Percentiles rank a stretch among this genome's conserved stretches.
Evolutionary conservation across 2,113 vertebrate genomes (phyloP).

Genomic region (Columba livia): DNA sequence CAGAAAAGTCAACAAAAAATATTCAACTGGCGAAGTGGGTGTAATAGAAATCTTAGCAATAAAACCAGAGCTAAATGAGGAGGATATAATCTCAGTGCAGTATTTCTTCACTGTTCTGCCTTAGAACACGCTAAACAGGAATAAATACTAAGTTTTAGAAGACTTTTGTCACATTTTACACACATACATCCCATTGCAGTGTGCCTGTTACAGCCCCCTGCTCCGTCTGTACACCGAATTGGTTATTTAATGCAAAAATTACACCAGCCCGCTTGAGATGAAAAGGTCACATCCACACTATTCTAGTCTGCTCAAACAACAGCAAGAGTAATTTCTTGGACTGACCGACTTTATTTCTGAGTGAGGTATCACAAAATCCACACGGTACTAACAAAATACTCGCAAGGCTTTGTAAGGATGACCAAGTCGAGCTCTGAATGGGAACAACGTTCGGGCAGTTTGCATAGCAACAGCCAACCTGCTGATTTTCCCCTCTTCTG

Average conservation of each 20-base stretch:
- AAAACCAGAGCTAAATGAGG: neutral
- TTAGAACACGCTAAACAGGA: neutral
- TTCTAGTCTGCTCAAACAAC: neutral
- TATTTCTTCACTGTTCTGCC: neutral
- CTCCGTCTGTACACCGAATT: no score
- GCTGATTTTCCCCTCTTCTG: neutral
- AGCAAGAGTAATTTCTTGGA: neutral
- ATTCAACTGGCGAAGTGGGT: neutral
- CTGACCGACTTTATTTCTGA: neutral
- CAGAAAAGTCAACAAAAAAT: neutral
- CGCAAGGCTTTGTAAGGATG: neutral
- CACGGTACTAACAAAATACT: neutral
- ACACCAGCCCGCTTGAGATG: neutral
- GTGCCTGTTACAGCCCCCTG: neutral
- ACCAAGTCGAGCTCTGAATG: neutral
- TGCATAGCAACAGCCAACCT: neutral
- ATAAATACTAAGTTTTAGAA: neutral
- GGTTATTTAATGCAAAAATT: neutral
- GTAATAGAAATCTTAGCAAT: neutral
- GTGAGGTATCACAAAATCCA: neutral
- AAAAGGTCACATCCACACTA: rapidly evolving
- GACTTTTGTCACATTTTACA: neutral
- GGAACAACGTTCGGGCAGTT: rapidly evolving
- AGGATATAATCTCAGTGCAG: neutral
- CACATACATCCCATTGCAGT: rapidly evolving